phyloP scores from a whole-genome alignment of 1,140 invertebrate genomes.

The Cotesia vestalis region DNA sequence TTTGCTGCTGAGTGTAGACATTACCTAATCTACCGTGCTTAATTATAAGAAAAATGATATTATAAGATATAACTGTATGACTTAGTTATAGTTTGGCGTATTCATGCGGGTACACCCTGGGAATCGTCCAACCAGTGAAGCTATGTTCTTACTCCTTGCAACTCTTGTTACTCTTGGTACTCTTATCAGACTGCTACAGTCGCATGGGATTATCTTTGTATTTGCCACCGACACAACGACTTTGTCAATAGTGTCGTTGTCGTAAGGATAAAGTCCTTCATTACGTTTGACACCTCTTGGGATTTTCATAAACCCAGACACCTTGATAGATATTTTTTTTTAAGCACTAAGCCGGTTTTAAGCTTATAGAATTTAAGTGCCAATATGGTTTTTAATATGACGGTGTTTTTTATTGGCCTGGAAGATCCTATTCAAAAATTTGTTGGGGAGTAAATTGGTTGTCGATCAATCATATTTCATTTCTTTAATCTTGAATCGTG shows the following conservation, averaged over 20 bases:
- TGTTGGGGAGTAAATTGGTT: too few relatives aligned
- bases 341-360: too few relatives aligned
- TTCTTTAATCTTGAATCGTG: too few relatives aligned
- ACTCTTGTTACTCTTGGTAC: neutral
- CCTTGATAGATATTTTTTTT: neutral
- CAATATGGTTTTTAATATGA: too few relatives aligned
- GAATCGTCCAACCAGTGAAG: constrained; percentile 18
- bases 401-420: too few relatives aligned
- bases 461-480: too few relatives aligned
- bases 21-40: too few relatives aligned
- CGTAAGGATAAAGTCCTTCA: constrained; percentile 10
- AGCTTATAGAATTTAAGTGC: too few relatives aligned
- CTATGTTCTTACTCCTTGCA: too few relatives aligned
- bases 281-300: neutral
- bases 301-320: neutral
- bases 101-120: constrained; percentile 23
- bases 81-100: constrained; percentile 10
- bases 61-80: neutral
- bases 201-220: constrained; percentile 27
- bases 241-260: constrained; percentile 13
- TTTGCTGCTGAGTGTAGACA: too few relatives aligned
- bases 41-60: neutral
- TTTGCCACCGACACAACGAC: constrained; percentile 12
- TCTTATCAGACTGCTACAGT: constrained; percentile 29
- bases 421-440: too few relatives aligned